These are phyloP conservation scores for Semnornis frantzii DNA, from an alignment of 2,113 vertebrate genomes.

Conservation along the genomic window DNA sequence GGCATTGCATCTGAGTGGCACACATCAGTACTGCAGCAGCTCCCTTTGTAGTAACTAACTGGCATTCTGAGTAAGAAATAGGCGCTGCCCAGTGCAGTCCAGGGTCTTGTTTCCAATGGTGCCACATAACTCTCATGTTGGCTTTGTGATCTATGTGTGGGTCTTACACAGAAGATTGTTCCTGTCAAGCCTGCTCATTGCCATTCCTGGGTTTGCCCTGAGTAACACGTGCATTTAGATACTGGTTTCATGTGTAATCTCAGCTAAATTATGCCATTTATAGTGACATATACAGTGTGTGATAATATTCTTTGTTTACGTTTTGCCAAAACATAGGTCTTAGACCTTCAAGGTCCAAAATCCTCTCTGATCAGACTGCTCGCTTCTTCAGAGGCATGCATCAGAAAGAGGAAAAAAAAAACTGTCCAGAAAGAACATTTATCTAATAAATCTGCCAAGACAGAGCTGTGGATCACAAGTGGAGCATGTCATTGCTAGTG, in stretches of 20 bases:
- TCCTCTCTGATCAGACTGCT: constrained; percentile 16
- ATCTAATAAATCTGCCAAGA: constrained; percentile 52
- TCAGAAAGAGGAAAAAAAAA: not conserved
- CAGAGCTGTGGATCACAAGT: constrained; percentile 58
- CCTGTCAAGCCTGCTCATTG: constrained; percentile 4
- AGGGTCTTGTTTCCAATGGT: not conserved
- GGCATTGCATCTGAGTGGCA: too few species aligned
- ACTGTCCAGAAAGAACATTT: constrained; percentile 3
- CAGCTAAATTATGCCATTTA: constrained; percentile 49
- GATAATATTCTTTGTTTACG: constrained; percentile 60
- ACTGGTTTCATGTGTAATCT: constrained; percentile 23
- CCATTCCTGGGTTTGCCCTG: not conserved
- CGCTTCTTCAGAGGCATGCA: constrained; percentile 34
- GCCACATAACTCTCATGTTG: not conserved
- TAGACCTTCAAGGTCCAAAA: constrained; percentile 47
- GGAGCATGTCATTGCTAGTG: constrained; percentile 71
- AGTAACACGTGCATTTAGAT: constrained; percentile 35
- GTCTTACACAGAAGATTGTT: not conserved
- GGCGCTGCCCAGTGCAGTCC: not conserved
- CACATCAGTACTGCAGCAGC: not conserved
- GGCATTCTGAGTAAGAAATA: not conserved
- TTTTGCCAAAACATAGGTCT: constrained; percentile 66
- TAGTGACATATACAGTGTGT: constrained; percentile 17
- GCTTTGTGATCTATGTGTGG: not conserved
- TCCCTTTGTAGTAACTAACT: not conserved